Evolutionary conservation across 2,888 invertebrate genomes (phyloP).

Genomic region (Carpatolechia fugitivella): DNA sequence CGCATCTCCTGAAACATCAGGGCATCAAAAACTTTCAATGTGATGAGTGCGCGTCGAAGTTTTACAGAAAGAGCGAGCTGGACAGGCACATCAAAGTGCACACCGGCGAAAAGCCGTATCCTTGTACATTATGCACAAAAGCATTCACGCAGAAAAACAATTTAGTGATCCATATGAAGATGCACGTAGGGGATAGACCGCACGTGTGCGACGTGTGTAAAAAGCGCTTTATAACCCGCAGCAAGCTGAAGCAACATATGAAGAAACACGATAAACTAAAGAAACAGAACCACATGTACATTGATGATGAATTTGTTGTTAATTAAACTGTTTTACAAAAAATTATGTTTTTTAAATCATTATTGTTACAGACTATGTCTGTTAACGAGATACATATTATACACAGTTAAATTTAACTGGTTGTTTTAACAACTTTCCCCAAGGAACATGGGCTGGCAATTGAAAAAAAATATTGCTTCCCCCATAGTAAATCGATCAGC

Average conservation of each 20-base stretch:
- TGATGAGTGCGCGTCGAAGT: constrained; percentile 49
- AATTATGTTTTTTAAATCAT: no score
- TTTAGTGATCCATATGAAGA: constrained; percentile 60
- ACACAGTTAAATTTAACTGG: no score
- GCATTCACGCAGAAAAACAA: constrained; percentile 66
- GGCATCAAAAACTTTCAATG: constrained; percentile 64
- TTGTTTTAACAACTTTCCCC: no score
- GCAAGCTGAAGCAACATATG: constrained; percentile 52
- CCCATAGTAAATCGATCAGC: no score
- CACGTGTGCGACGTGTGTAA: constrained; percentile 51
- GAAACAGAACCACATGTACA: constrained; percentile 26
- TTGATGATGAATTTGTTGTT: background rate
- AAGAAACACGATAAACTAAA: constrained; percentile 56
- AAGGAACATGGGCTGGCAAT: no score
- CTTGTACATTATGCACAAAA: constrained; percentile 62
- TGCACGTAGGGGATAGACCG: constrained; percentile 55
- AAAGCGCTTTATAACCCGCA: constrained; percentile 56
- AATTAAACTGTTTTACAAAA: no score
- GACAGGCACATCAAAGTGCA: constrained; percentile 39
- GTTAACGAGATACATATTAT: no score
- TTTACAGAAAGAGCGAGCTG: constrained; percentile 62
- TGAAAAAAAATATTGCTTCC: no score
- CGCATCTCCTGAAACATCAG: constrained; percentile 55
- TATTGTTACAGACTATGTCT: no score
- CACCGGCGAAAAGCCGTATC: constrained; percentile 47